Evolutionary conservation across 2,797 vertebrate genomes (phyloP), one percentile per base, ranked within the genome.

Genomic region (Gallirallus australis): DNA sequence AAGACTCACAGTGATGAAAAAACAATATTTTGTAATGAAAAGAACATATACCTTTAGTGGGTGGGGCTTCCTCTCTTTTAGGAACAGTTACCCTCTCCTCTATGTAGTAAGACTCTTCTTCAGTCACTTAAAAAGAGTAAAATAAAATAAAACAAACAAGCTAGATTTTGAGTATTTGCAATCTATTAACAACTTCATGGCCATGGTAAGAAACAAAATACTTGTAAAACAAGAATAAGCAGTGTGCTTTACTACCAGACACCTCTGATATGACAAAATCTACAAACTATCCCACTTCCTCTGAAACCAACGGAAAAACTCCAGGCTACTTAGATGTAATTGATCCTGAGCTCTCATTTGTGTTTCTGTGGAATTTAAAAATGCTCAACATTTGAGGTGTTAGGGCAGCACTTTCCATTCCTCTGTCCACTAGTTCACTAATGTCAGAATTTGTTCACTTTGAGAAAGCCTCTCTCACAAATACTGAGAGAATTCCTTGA

Each of bases 101-200:
- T 91, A 90, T 5, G 39, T 98, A 96, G 94, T 97, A 97, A 90
- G 96, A 91, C 28, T 98, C 94, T 97, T 97, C 96, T 96, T 95
- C 95, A 80, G 92, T 75, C 82, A 97, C 96, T 96, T 96, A 64
- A 96, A 97, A 93, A 95, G 37, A 96, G 79, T 75, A 90, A 95
- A 92, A 77, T 91, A 78, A 68, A 81, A 94, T 72, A 71, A 59
- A 39, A 35, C 45, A 42, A 42, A 18, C 42, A 42, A 18, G 18
- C 37, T 54, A 39, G 37, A 65, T 33, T 73, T 78, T 57, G 70
- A 90, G 48, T 70, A 68, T 71, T 82, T 88, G 28, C 24, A 9
- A 63, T 39, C n/a, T 82, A 27, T 69, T 77, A 24, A 25, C 71
- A 33, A 13, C 21, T 61, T 77, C 47, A 78, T 35, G 52, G 14